Base-by-base conservation (phyloP, 37 sponge, comb jelly and placozoan species). In the Tethya wilhelma region DNA sequence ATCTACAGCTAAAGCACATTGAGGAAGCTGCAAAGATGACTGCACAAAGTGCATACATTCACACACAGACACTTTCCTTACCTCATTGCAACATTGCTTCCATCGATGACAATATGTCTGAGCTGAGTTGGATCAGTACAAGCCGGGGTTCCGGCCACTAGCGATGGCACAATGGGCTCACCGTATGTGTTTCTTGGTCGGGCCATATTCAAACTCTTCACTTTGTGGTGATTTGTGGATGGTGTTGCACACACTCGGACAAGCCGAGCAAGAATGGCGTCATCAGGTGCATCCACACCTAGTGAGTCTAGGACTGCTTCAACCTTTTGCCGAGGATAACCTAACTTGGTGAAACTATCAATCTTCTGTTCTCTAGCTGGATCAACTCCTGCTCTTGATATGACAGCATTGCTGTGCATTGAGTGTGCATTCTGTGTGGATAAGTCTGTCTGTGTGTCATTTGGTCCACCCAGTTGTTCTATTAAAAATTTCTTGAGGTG, bases 11-110 rank as follows among this genome's bases (percentile, higher is more conserved):
- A n/a, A n/a, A n/a, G n/a, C n/a, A n/a, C 53, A 49, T 9, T 19
- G 53, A 49, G 53, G 53, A n/a, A n/a, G n/a, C n/a, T n/a, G n/a
- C n/a, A n/a, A n/a, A n/a, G n/a, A n/a, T n/a, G n/a, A n/a, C n/a
- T n/a, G n/a, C n/a, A n/a, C n/a, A n/a, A n/a, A n/a, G n/a, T n/a
- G n/a, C n/a, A 49, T 49, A 49, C 53, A 49, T 14, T 19, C 53
- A n/a, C n/a, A n/a, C n/a, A n/a, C n/a, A n/a, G 28, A 60, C 25
- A 60, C 23, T 34, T 1, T 1, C 56, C 93, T 72, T 45, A 95
- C 96, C 77, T 95, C 93, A 95, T 95, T 2, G 96, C 96, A 4
- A 95, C 87, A 71, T 95, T 95, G 87, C 96, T 95, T 8, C 96
- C 96, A 86, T 95, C 96, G 42, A 95, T 86, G 49, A 95, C 84